A percentile compares a stretch with the other conserved stretches of the same genome.
phyloP scores from a whole-genome alignment of 2,113 vertebrate genomes.

The Petaurus breviceps region DNA sequence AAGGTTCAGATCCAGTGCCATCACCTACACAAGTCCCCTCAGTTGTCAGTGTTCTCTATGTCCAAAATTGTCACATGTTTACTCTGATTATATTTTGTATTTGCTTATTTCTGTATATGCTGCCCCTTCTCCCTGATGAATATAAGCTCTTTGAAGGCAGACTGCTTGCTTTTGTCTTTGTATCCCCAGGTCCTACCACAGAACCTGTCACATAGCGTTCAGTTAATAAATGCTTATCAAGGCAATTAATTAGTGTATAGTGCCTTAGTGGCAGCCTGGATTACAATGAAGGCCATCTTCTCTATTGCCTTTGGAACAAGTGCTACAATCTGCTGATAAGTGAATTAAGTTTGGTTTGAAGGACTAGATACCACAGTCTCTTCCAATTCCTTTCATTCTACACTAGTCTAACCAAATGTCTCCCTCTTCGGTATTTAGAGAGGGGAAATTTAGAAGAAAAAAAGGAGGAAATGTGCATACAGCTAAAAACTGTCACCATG shows the following conservation, averaged over 20 bases:
- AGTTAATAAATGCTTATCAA: not conserved
- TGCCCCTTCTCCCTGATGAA: not conserved
- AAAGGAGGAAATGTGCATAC: not conserved
- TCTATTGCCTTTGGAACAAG: not conserved
- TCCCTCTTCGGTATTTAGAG: not conserved
- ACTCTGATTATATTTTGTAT: not conserved
- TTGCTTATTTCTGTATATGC: not conserved
- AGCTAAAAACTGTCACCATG: not conserved
- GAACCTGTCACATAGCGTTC: not conserved
- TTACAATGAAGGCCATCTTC: not conserved
- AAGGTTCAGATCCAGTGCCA: not conserved
- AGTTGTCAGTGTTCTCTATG: not conserved
- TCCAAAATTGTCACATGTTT: not conserved
- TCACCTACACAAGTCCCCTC: not conserved
- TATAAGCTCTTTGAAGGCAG: not conserved
- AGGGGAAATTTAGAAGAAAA: not conserved
- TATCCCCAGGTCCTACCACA: not conserved
- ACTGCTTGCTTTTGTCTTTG: not conserved
- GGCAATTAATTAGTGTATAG: not conserved
- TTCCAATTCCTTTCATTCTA: not conserved
- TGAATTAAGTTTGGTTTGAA: not conserved
- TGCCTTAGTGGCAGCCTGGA: not conserved
- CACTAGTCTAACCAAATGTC: not conserved
- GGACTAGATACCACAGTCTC: not conserved
- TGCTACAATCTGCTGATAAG: not conserved